These are phyloP conservation scores for Catocala sponsa DNA, from an alignment of 2,888 invertebrate genomes.

Conservation along the genomic window DNA sequence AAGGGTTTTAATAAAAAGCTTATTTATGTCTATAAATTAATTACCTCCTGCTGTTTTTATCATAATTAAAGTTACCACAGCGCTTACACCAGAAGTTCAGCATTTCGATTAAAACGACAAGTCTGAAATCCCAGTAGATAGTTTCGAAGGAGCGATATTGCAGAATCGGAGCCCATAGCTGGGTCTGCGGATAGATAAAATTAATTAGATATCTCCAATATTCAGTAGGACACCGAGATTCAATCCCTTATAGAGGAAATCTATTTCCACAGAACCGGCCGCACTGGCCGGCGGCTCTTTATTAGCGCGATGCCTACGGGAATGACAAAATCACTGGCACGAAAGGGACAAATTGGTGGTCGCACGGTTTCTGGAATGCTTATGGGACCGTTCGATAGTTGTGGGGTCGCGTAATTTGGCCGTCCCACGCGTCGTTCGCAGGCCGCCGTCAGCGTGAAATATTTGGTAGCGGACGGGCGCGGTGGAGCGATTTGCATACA, in stretches of 20 bases:
- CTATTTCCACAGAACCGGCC: slow-evolving; percentile 60
- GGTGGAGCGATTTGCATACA: slow-evolving; percentile 80
- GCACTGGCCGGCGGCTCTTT: slow-evolving; percentile 56
- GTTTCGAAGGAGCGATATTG: slow-evolving; percentile 48
- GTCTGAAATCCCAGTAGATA: slow-evolving; percentile 40
- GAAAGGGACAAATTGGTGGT: slow-evolving; percentile 81
- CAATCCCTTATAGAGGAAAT: slow-evolving; percentile 58
- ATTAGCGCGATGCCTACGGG: slow-evolving; percentile 65
- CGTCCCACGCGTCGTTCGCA: slow-evolving; percentile 65
- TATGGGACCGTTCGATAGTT: slow-evolving; percentile 68
- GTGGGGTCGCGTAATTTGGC: slow-evolving; percentile 71
- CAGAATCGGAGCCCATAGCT: slow-evolving; percentile 47
- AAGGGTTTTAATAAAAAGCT: slow-evolving; percentile 24
- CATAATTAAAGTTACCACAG: slow-evolving; percentile 27
- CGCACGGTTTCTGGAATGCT: slow-evolving; percentile 68
- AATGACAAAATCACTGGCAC: slow-evolving; percentile 73
- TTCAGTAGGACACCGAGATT: slow-evolving; percentile 51
- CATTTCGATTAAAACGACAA: slow-evolving; percentile 41
- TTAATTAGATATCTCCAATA: slow-evolving; percentile 59
- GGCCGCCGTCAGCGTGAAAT: slow-evolving; percentile 69
- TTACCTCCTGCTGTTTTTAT: slow-evolving; percentile 18
- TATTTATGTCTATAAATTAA: slow-evolving; percentile 4
- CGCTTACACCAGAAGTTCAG: slow-evolving; percentile 26
- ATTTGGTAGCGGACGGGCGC: slow-evolving; percentile 77
- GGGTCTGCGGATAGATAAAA: slow-evolving; percentile 50